phyloP scores from a whole-genome alignment of 2,113 vertebrate species.

The cat (Felis catus) region F.catus_Fca126_mat1.0 CM031420.1:85136501-85137000 shows the following conservation, averaged over 20 bases:
- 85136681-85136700: neutral
- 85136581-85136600: neutral
- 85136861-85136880: neutral
- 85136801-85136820: neutral
- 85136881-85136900: neutral
- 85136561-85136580: neutral
- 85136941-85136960: neutral
- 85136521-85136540: neutral
- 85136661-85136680: conserved; percentile 30
- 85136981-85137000: too few species aligned
- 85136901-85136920: neutral
- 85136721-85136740: neutral
- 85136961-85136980: neutral
- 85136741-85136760: neutral
- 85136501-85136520: neutral
- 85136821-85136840: neutral
- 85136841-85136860: neutral
- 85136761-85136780: conserved; percentile 7
- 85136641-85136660: conserved; percentile 24
- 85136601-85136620: neutral
- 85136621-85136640: neutral
- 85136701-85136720: conserved; percentile 18
- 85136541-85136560: neutral
- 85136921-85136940: neutral
- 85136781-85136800: conserved; percentile 3